Evolutionary conservation across 2,113 vertebrate genomes (phyloP), one percentile per base, ranked within the genome.

Genomic region (Hipposideros armiger): DNA sequence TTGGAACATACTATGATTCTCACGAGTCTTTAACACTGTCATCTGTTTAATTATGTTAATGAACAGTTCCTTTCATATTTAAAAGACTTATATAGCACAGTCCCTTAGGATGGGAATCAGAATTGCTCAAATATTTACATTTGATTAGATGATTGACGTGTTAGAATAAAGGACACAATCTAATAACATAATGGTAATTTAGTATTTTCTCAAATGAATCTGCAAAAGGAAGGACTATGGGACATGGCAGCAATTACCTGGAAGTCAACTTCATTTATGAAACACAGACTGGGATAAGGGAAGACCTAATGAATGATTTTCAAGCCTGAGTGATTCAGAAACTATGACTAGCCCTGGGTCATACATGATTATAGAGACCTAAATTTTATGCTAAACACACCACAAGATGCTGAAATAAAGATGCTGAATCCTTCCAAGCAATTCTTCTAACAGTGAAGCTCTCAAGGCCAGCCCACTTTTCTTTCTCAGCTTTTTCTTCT

Each of bases 141-240:
- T 89, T 86, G 47, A 88, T 73, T 83, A 85, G 17, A 47, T 92
- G 67, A 78, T 16, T 86, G 50, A 82, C 97, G 67, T 42, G 26
- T 50, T 84, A 90, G 56, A 81, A 73, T 86, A 87, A 90, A 92
- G 26, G 10, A 67, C 4, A 90, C 73, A 87, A 82, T 81, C 60
- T 94, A 87, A 87, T 87, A 90, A 32, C 13, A 58, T 85, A 82
- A 83, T 40, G 32, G 24, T 52, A 77, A 93, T 73, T 82, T 77
- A 36, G 16, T 19, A 82, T 93, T 92, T 97, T 90, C 56, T 91
- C 78, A 95, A 84, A 85, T 50, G 17, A 73, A 78, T 89, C 7
- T 10, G 20, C 22, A n/a, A 95, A 94, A 42, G 16, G 40, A 72
- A 91, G n/a, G 36, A 72, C 36, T 26, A 40, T 40, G 4, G 42